Evolutionary conservation across 2,113 vertebrate genomes (phyloP).

Genomic region (Tragelaphus imberbis): DNA sequence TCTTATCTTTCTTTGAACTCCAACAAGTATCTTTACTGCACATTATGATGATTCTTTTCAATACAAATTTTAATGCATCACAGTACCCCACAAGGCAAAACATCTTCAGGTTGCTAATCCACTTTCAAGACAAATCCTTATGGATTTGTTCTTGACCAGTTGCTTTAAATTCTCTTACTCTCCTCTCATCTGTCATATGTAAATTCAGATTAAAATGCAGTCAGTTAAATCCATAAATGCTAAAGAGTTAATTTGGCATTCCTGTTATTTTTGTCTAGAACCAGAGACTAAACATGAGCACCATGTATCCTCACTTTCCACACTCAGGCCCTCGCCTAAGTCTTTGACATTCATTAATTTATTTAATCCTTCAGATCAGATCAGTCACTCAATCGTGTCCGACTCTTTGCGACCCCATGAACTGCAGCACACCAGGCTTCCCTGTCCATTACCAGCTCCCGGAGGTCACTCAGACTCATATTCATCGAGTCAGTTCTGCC

Average conservation of each 20-base stretch:
- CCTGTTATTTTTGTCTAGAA: not conserved
- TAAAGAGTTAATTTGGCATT: not conserved
- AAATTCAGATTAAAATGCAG: not conserved
- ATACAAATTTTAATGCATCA: not conserved
- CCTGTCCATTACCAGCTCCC: too few relatives aligned
- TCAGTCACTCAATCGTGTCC: too few relatives aligned
- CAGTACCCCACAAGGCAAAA: not conserved
- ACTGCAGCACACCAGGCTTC: too few relatives aligned
- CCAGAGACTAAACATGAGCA: not conserved
- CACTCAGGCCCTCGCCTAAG: not conserved
- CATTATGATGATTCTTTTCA: not conserved
- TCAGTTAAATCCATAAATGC: not conserved
- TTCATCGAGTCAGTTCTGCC: too few relatives aligned
- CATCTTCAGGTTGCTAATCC: not conserved
- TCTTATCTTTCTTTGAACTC: not conserved
- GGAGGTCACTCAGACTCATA: too few relatives aligned
- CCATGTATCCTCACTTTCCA: not conserved
- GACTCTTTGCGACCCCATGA: too few relatives aligned
- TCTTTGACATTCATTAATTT: not conserved
- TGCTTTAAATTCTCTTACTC: not conserved
- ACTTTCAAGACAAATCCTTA: not conserved
- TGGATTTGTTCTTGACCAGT: not conserved
- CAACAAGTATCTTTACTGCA: not conserved
- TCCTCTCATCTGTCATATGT: not conserved
- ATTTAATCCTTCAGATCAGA: not conserved